phyloP scores from a whole-genome alignment of 2,113 vertebrate species.

The Chaenogobius annularis region DNA sequence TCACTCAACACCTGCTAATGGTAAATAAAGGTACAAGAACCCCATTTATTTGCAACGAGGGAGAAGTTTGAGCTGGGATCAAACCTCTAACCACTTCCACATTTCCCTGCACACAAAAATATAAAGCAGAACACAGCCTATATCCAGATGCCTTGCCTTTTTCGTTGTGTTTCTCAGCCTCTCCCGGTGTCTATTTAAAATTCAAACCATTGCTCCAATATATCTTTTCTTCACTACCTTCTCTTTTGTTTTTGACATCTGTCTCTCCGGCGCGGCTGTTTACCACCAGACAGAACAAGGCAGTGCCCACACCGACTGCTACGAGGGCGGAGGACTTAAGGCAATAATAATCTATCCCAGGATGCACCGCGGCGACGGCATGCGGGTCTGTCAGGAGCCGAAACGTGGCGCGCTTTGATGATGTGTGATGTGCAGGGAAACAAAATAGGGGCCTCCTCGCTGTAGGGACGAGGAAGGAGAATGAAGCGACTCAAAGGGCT shows the following conservation, averaged over 20 bases:
- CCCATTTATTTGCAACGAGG: too few species aligned
- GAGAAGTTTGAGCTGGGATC: too few species aligned
- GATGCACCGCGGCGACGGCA: constrained; percentile 60
- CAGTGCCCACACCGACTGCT: constrained; percentile 62
- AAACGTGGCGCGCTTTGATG: constrained; percentile 55
- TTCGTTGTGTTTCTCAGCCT: constrained; percentile 30
- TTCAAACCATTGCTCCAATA: constrained; percentile 34
- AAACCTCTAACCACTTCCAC: too few species aligned
- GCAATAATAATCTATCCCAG: constrained; percentile 69
- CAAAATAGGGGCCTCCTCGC: constrained; percentile 32
- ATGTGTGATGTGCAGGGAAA: constrained; percentile 36
- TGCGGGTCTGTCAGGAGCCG: constrained; percentile 59
- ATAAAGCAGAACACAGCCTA: not conserved
- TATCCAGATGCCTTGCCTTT: not conserved
- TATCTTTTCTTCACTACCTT: not conserved
- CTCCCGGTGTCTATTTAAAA: constrained; percentile 45
- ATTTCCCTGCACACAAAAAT: too few species aligned
- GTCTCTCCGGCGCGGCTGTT: constrained; percentile 65
- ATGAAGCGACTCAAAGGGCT: constrained; percentile 60
- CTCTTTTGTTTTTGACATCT: constrained; percentile 56
- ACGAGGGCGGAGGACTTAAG: constrained; percentile 66
- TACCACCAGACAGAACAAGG: constrained; percentile 51
- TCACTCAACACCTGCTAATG: too few species aligned
- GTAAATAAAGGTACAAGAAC: too few species aligned
- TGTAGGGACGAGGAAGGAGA: constrained; percentile 53